Evolutionary conservation across 2,797 vertebrate genomes (phyloP), one percentile per base, ranked within the genome.

Genomic region (Trematomus bernacchii): DNA sequence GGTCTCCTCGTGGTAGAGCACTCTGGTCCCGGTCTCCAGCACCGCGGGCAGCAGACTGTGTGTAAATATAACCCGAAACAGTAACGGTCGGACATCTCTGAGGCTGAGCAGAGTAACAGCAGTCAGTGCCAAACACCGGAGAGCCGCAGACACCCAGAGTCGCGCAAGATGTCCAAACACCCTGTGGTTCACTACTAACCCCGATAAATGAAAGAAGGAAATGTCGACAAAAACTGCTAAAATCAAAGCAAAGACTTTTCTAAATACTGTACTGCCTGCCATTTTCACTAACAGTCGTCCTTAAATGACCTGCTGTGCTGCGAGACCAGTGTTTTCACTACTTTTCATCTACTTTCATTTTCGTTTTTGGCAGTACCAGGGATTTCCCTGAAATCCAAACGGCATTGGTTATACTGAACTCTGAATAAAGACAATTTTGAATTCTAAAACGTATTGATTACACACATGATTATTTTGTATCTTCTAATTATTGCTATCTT

Each of bases 41-140:
- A 90, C 23, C 1, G 95, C 91, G 0, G 86, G 85, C 1, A 82
- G 66, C 19, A 96, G 71, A 71, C 92, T 88, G 75, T 96, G 87
- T 0, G 46, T 27, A 0, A 84, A 5, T 44, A 95, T 21, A 3
- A 91, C 67, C 1, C 92, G 90, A 11, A 78, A 2, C 23, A 68
- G 43, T 0, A 57, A 2, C 0, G 88, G 73, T 5, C 0, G 69
- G 3, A 84, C 0, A 0, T 0, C 51, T 18, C 85, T 86, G 1
- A 88, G 23, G 0, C 53, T 30, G 43, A 87, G 4, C 0, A 73
- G 54, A 0, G 0, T 40, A 0, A 74, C 30, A 0, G 44, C 12
- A 8, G 11, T 37, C 1, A 91, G 63, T 0, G 83, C 80, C 3
- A 80, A 52, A 40, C 80, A 82, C 10, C 94, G 90, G 13, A 92